phyloP scores from a whole-genome alignment of 2,888 invertebrate species.

The Epinotia ramella region DNA sequence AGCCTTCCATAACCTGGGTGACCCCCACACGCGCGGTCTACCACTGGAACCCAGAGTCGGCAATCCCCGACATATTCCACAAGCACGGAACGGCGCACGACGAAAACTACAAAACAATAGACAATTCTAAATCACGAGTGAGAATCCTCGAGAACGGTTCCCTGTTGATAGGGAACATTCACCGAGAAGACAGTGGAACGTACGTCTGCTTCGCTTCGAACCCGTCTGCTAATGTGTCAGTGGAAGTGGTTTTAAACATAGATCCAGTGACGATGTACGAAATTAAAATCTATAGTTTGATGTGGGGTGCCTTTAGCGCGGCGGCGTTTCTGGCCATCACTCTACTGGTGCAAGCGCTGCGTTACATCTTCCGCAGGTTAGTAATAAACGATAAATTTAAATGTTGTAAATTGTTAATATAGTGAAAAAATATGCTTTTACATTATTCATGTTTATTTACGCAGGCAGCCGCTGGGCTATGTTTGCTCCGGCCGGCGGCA shows the following conservation, averaged over 20 bases:
- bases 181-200: slow-evolving; percentile 92
- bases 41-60: slow-evolving; percentile 92
- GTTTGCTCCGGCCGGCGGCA: slow-evolving; percentile 4
- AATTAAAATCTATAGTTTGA: slow-evolving; percentile 93
- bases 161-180: slow-evolving; percentile 88
- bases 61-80: slow-evolving; percentile 87
- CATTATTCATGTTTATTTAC: slow-evolving; percentile 1
- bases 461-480: slow-evolving; percentile 19
- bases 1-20: slow-evolving; percentile 94
- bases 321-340: slow-evolving; percentile 92
- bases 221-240: slow-evolving; percentile 91
- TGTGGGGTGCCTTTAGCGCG: slow-evolving; percentile 93
- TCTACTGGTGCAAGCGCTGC: slow-evolving; percentile 90
- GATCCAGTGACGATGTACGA: slow-evolving; percentile 94
- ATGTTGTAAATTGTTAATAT: neutral
- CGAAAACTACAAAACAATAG: slow-evolving; percentile 75
- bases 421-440: neutral
- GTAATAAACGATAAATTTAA: slow-evolving; percentile 57
- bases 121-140: slow-evolving; percentile 84
- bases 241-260: slow-evolving; percentile 91
- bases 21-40: slow-evolving; percentile 90
- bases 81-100: slow-evolving; percentile 88
- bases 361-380: slow-evolving; percentile 89
- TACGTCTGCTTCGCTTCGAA: slow-evolving; percentile 95
- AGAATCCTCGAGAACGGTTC: slow-evolving; percentile 91